Conservation (phyloP, 2,113 vertebrate species). For the Felis catus region F.catus_Fca126_mat1.0 CM031413.1:143907501-143908000, state of each 20-base stretch:
- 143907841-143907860: background rate
- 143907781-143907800: background rate
- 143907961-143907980: background rate
- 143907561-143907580: constrained; percentile 16
- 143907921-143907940: background rate
- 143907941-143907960: background rate
- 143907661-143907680: background rate
- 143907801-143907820: background rate
- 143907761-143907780: background rate
- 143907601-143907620: background rate
- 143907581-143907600: background rate
- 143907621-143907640: constrained; percentile 20
- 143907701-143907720: background rate
- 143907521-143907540: fast-evolving
- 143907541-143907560: background rate
- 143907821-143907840: background rate
- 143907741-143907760: background rate
- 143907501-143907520: constrained; percentile 1
- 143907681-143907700: constrained; percentile 33
- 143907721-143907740: constrained; percentile 18
- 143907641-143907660: background rate
- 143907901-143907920: background rate
- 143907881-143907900: background rate
- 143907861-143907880: background rate
- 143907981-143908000: background rate